These are phyloP conservation scores for Elegia similella DNA, from an alignment of 2,888 invertebrate genomes.

Conservation along the genomic window DNA sequence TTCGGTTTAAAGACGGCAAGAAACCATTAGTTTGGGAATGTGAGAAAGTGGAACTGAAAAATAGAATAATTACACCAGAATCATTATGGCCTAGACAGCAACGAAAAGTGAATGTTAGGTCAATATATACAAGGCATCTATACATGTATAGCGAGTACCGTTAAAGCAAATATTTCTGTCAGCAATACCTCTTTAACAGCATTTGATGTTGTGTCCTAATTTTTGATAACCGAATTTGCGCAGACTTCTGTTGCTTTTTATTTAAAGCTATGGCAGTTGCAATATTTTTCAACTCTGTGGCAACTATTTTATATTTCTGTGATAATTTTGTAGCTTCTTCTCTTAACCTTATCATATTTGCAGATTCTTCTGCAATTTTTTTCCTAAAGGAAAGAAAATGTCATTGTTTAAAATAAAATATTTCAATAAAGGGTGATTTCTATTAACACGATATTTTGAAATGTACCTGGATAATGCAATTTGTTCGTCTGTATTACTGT, in stretches of 20 bases:
- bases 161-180: neutral
- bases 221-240: slow-evolving; percentile 59
- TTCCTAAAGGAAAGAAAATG: slow-evolving; percentile 47
- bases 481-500: slow-evolving; percentile 56
- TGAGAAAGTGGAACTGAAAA: slow-evolving; percentile 59
- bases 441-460: neutral
- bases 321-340: slow-evolving; percentile 64
- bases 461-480: slow-evolving; percentile 66
- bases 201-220: slow-evolving; percentile 68
- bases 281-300: slow-evolving; percentile 65
- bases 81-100: slow-evolving; percentile 4
- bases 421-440: neutral
- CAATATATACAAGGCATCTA: neutral
- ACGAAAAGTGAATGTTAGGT: neutral
- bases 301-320: slow-evolving; percentile 69
- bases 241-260: slow-evolving; percentile 62
- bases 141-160: neutral
- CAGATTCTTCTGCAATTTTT: slow-evolving; percentile 70
- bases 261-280: slow-evolving; percentile 67
- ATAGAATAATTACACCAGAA: slow-evolving; percentile 25
- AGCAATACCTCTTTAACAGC: slow-evolving; percentile 62
- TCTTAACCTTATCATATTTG: slow-evolving; percentile 65
- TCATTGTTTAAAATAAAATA: neutral
- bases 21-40: slow-evolving; percentile 55
- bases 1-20: slow-evolving; percentile 32